Conservation (phyloP, 2,113 vertebrate species). For the Aix galericulata region DNA sequence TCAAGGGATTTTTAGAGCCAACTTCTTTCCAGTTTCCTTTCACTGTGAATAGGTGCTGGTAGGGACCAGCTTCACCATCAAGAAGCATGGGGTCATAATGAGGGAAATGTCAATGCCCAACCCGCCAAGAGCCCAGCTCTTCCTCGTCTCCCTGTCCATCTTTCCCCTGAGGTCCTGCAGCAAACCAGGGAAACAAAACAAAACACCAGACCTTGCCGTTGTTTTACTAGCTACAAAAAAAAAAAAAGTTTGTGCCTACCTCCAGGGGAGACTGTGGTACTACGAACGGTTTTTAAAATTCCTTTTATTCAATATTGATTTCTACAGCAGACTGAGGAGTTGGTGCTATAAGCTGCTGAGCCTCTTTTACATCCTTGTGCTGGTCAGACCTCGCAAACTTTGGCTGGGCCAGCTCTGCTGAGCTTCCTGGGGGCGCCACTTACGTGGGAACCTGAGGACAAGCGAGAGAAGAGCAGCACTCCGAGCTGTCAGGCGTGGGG, state of each 20-base stretch:
- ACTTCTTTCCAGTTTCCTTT: neutral
- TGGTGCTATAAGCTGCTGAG: neutral
- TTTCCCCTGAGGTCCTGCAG: neutral
- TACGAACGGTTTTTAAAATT: neutral
- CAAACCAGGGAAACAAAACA: neutral
- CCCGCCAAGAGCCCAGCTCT: neutral
- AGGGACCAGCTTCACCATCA: neutral
- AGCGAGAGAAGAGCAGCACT: neutral
- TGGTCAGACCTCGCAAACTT: neutral
- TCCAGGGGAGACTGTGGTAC: neutral
- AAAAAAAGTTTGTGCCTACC: neutral
- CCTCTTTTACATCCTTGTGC: neutral
- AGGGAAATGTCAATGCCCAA: neutral
- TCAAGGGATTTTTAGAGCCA: neutral
- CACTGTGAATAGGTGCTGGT: neutral
- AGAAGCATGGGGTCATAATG: accelerated
- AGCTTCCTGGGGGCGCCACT: neutral
- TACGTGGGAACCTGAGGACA: neutral
- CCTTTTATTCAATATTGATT: neutral
- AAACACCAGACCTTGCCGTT: neutral
- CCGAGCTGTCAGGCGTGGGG: neutral
- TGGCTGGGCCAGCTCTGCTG: neutral
- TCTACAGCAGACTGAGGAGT: neutral
- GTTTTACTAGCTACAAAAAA: neutral
- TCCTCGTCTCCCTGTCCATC: neutral